Percentiles rank a stretch among this genome's conserved stretches.
phyloP scores from a whole-genome alignment of 2,113 vertebrate genomes.

The Cepphus grylle region DNA sequence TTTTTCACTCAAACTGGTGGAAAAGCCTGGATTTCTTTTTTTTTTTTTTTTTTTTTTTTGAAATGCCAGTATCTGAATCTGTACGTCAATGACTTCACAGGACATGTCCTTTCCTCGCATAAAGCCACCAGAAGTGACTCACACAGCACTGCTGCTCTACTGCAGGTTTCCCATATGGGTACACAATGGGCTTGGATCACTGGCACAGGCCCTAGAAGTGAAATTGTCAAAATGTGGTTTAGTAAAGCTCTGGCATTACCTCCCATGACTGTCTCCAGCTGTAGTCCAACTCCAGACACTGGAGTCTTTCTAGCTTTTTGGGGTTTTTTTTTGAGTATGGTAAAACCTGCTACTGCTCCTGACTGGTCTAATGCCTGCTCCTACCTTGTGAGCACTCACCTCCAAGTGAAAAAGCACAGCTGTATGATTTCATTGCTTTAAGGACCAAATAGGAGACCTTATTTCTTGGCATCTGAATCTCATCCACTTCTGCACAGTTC shows the following conservation, averaged over 20 bases:
- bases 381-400: not conserved
- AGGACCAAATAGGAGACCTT: not conserved
- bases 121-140: not conserved
- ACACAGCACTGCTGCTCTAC: too few species aligned
- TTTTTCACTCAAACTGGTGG: not conserved
- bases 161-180: fast-evolving
- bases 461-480: not conserved
- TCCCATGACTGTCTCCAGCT: not conserved
- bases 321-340: too few species aligned
- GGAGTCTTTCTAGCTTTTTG: not conserved
- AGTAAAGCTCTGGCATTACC: not conserved
- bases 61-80: not conserved
- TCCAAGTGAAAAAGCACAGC: not conserved
- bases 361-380: not conserved
- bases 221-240: not conserved
- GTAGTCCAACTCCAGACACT: not conserved
- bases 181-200: too few species aligned
- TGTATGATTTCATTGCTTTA: not conserved
- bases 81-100: not conserved
- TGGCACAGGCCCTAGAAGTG: not conserved
- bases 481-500: not conserved
- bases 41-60: not conserved
- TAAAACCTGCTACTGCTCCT: not conserved
- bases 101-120: fast-evolving
- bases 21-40: not conserved